phyloP scores from a whole-genome alignment of 2,113 vertebrate species.

The Aphelocoma coerulescens region DNA sequence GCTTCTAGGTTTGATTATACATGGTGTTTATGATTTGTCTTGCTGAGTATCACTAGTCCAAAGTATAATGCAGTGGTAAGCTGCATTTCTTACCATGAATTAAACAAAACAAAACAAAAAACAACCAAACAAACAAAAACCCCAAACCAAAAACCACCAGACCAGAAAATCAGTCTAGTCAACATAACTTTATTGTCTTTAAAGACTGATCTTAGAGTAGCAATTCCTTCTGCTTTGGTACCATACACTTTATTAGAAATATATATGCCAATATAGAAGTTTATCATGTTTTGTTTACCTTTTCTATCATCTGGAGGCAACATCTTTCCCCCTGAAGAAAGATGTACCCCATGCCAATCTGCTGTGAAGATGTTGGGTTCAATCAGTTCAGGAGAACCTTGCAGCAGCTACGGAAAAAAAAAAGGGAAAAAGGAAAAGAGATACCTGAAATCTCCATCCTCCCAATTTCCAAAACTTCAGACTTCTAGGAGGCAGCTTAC shows the following conservation, averaged over 20 bases:
- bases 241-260: not conserved
- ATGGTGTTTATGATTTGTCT: not conserved
- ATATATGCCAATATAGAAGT: not conserved
- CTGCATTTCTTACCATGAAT: not conserved
- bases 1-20: not conserved
- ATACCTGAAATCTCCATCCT: not conserved
- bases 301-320: slow-evolving; percentile 46
- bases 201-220: not conserved
- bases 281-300: slow-evolving; percentile 69
- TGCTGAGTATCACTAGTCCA: not conserved
- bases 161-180: not conserved
- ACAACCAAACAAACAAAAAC: not conserved
- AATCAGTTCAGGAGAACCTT: slow-evolving; percentile 81
- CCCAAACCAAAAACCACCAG: not conserved
- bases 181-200: not conserved
- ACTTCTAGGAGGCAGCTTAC: not conserved
- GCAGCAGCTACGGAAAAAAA: slow-evolving; percentile 74
- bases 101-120: not conserved
- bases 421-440: not conserved
- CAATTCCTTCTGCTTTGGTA: not conserved
- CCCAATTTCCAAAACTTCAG: not conserved
- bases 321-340: slow-evolving; percentile 61
- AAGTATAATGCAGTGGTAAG: not conserved
- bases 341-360: slow-evolving; percentile 71
- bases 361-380: slow-evolving; percentile 70